Base-by-base conservation (phyloP, 2,888 invertebrate genomes). In the Orthonevra nobilis region DNA sequence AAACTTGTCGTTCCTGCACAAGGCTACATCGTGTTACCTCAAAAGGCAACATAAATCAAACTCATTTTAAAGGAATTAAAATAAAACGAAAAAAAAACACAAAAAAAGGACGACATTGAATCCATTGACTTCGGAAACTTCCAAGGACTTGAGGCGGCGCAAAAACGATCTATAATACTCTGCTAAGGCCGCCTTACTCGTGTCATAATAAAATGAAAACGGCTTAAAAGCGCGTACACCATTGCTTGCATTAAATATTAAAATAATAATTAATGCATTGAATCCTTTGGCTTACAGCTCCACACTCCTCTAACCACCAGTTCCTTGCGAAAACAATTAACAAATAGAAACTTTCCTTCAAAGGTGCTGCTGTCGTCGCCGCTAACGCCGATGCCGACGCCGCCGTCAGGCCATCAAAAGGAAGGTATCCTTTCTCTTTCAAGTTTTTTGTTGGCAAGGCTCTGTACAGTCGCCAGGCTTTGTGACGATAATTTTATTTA, bases 401-500 rank as follows among this genome's bases (percentile, higher is more conserved):
- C n/a, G n/a, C n/a, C n/a, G n/a, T n/a, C n/a, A n/a, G n/a, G n/a
- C n/a, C n/a, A n/a, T n/a, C n/a, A n/a, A n/a, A n/a, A n/a, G n/a
- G n/a, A n/a, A n/a, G n/a, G 5, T 36, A 40, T 34, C 38, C 40
- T 28, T 40, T 6, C 20, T 2, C 15, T 7, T 12, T 44, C 56
- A 15, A 15, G 38, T 40, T 17, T 28, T 17, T 52, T 34, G 60
- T 36, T 12, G 23, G 10, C n/a, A n/a, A n/a, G n/a, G n/a, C n/a
- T n/a, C n/a, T n/a, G n/a, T n/a, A n/a, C n/a, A n/a, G n/a, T n/a
- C n/a, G 14, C 26, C 19, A 38, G 30, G 40, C 46, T 60, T 54
- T 74, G 34, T 54, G 61, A 74, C 32, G 60, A 48, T 46, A 46
- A 46, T 52, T 69, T 68, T 26, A 54, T 61, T 61, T 54, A 73